Conservation (phyloP, 2,888 invertebrate genomes). For the Gymnoscelis rufifasciata region DNA sequence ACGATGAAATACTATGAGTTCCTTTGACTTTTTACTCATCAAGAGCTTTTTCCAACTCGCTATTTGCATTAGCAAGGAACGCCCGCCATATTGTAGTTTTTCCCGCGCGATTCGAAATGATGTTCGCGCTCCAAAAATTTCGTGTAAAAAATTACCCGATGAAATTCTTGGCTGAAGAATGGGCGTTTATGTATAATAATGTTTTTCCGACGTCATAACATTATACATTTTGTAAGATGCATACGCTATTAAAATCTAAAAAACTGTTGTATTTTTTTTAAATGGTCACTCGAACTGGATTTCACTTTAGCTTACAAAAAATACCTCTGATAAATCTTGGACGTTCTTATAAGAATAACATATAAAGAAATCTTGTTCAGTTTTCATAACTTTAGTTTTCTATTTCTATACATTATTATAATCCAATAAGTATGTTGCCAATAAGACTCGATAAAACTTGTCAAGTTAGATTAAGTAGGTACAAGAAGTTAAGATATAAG, state of each 20-base stretch:
- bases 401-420: too few species aligned
- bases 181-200: conserved; percentile 56
- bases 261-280: background rate
- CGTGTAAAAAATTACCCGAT: conserved; percentile 56
- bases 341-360: too few species aligned
- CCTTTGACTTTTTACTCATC: conserved; percentile 63
- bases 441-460: too few species aligned
- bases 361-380: too few species aligned
- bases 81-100: conserved; percentile 65
- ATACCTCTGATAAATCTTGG: too few species aligned
- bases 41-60: conserved; percentile 57
- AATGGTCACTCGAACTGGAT: background rate
- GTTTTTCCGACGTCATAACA: conserved; percentile 44
- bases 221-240: conserved; percentile 40
- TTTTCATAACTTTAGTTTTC: too few species aligned
- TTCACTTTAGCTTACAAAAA: too few species aligned
- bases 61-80: conserved; percentile 63
- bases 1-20: conserved; percentile 77
- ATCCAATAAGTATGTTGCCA: too few species aligned
- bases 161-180: conserved; percentile 65
- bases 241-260: background rate
- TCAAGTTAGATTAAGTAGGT: too few species aligned
- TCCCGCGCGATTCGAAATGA: conserved; percentile 56
- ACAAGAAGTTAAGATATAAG: too few species aligned
- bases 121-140: conserved; percentile 63